Evolutionary conservation across 2,888 invertebrate genomes (phyloP), one percentile per base, ranked within the genome.

Genomic region (Drosophila recens): DNA sequence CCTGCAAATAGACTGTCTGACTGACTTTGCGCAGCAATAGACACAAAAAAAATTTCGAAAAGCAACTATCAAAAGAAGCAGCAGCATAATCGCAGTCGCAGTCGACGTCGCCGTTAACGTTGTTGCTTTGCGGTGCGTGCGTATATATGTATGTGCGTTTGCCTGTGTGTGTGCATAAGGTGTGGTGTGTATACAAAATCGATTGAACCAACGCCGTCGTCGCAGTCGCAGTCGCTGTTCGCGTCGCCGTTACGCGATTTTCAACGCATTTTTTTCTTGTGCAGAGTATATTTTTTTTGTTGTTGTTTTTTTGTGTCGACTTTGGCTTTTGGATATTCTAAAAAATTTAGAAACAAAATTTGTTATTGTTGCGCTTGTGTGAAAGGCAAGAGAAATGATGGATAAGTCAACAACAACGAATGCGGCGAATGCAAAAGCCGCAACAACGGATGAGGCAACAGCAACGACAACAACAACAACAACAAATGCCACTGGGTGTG

Each of bases 101-200:
- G 61, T 56, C 58, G 49, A 42, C 54, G 77, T 23, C 52, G 58
- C 33, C 36, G 65, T 63, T 52, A 45, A 46, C 53, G 58, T 65
- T 59, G 53, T 53, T 65, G 38, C 52, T 51, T 48, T 70, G 67
- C 67, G 54, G 53, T 36, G 46, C 57, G 61, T 36, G 43, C 23
- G 48, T 62, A 27, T 9, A 51, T 58, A 52, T 27, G 46, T 58
- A 52, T 33, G 46, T 38, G 54, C 36, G 40, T 48, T 43, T 48
- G 74, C 17, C 17, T 58, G 69, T 61, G 67, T 54, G 56, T 59
- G 69, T 66, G 67, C 71, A 71, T 70, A 83, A 86, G 83, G 83
- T 83, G 82, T 83, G 82, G 83, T 83, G 86, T 83, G 63, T 84
- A 83, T 83, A 83, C 70, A 79, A 86, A 86, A 84, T 84, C 87